Base-by-base conservation (phyloP, 2,113 vertebrate genomes). In the Ahaetulla prasina region DNA sequence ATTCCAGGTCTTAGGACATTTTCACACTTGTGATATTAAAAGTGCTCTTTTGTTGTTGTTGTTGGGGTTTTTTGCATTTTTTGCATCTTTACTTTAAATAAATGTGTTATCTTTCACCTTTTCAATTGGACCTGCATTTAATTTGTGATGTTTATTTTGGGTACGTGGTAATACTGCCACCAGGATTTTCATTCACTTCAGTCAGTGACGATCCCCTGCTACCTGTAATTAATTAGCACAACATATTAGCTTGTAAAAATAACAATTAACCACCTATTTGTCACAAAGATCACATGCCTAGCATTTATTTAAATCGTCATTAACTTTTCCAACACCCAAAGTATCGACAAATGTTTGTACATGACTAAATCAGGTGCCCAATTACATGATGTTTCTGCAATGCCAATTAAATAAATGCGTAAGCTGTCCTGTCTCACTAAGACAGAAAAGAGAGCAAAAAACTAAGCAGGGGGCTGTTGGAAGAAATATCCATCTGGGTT, bases 181-280 rank as follows among this genome's bases (percentile, higher is more conserved):
- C 60, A 91, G 10, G 14, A 60, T 47, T 27, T 35, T 60, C 45
- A 54, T 47, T 91, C 86, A 60, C 27, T 91, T 43, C 90, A 60
- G 20, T 91, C 55, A 20, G 85, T 89, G 52, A 89, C 23, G 45
- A 23, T 18, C 45, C 27, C 18, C 86, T 52, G 49, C 45, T 57
- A 47, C 6, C 7, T 4, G 45, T 47, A 85, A 91, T 91, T 91
- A 93, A 91, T 93, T 89, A 91, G 84, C 68, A 89, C 87, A 89
- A 55, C 18, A 47, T 91, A 88, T 85, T 85, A 85, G n/a, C 88
- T 25, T 85, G 35, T 60, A 89, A 91, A 90, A 89, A 85, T 60
- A n/a, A 18, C 47, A 85, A 91, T 93, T 93, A 91, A 60, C 60
- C 54, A 89, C 89, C 92, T 85, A 74, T 88, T 89, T 91, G 60